Evolutionary conservation across 1,140 invertebrate species (phyloP), one percentile per base, ranked within the genome.

Genomic region (Drosophila micromelanica): DNA sequence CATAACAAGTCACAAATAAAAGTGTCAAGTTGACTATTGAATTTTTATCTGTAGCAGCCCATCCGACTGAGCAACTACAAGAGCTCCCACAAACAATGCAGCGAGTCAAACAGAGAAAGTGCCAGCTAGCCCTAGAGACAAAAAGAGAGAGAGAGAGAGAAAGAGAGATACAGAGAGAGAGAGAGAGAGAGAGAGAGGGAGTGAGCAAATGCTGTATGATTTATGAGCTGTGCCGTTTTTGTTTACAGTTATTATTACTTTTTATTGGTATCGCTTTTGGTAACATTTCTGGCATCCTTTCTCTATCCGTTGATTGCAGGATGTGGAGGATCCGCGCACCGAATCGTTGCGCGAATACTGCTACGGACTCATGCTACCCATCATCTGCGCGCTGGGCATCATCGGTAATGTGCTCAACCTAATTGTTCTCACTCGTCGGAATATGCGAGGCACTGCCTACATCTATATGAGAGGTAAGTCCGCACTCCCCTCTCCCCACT

Each of bases 391-490:
- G 27, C 91, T 96, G 13, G 96, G 96, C 42, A 95, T 96, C 77
- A 92, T 96, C 15, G 96, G 96, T 12, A 96, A 96, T 78, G 93
- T 96, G 32, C 93, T 96, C 69, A 96, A 96, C 91, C 91, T 96
- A 61, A 92, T 96, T 59, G 96, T 96, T 0, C 93, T 96, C 9
- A 96, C 95, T 11, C 93, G 95, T 43, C 94, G 95, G 37, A 96
- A 96, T 70, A 95, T 96, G 94, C 93, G 94, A 56, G 95, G 95
- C n/a, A 95, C 94, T 0, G 95, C 96, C 37, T 96, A 96, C 87
- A 95, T 96, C 78, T 96, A 96, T 81, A 96, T 96, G 95, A 92
- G 95, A 92, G 95, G 95, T 96, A 82, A 94, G 93, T 93, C 17
- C 4, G 5, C 46, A 35, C 5, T 17, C 17, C 17, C 17, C 17